Base-by-base conservation (phyloP, 2,797 vertebrate species). In the Perodicticus potto region DNA sequence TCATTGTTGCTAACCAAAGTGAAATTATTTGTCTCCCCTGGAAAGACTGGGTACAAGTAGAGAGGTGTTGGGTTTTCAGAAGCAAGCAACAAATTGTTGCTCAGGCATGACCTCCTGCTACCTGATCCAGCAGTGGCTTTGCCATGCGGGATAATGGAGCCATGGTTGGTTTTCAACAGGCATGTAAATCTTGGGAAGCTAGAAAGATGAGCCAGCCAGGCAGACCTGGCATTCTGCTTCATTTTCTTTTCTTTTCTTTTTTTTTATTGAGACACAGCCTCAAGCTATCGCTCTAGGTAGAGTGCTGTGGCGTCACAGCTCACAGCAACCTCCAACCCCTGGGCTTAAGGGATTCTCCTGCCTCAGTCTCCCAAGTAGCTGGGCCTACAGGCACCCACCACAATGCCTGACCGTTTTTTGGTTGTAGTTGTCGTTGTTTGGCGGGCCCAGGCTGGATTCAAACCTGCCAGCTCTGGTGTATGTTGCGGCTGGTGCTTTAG, bases 151-250 rank as follows among this genome's bases (percentile, higher is more conserved):
- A 67, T 81, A 69, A 70, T 74, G 63, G 69, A 61, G 55, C 49
- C 1, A 0, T 19, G 87, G 85, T 63, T 94, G 17, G 1, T 82
- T 85, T 67, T 74, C 49, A 95, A 89, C 65, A 96, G 61, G 40
- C 61, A 23, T 45, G 74, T 91, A 70, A 4, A 78, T 96, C 83
- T 89, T 32, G 69, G 40, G 32, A 67, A 78, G 55, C 43, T 65
- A 59, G 81, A 92, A 89, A 59, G 67, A 90, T 55, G 84, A 86
- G 34, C 74, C n/a, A 70, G 55, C 29, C 34, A 6, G 49, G 27
- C 65, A 59, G 78, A 57, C 45, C 85, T 63, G 85, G 57, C 84
- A 29, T 93, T 74, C 67, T 83, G 55, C 92, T 91, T 89, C 72
- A 9, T 92, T 89, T 57, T 49, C 49, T 49, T 49, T 49, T 14